Base-by-base conservation (phyloP, 2,113 vertebrate species). In the Proterorhinus semilunaris region DNA sequence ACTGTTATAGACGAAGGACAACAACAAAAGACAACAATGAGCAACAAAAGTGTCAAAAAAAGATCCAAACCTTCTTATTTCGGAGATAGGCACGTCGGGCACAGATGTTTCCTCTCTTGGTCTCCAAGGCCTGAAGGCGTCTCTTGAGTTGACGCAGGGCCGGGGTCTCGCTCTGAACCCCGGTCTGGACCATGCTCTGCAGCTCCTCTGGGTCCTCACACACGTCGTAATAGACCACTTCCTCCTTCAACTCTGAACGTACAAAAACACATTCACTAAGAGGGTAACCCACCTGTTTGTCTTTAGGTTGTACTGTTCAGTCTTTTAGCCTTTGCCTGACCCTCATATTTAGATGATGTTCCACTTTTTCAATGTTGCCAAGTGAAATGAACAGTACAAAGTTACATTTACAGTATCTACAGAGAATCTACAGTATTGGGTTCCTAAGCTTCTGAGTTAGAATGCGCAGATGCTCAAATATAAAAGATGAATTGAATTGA, bases 171-270 rank as follows among this genome's bases (percentile, higher is more conserved):
- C 78, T 6, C 5, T 80, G 88, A 55, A 84, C 55, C 54, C 71
- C 80, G 0, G 43, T 82, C 54, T 85, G 78, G 45, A 90, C 79
- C 71, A 92, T 21, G 57, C 88, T 92, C 77, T 92, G 86, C 65
- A 99, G 93, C 81, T 98, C 96, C 84, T 96, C 94, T 0, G 91
- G 93, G 66, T 93, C 95, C 88, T 99, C 95, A 83, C 94, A 98
- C 0, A 97, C 93, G 65, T 99, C 96, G 0, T 98, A 98, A 84
- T 99, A 99, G 79, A 98, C 91, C 83, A 99, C 97, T 92, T 98
- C 95, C 75, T 98, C 95, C 85, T 95, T 94, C 87, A 95, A 92
- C 74, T 99, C 98, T 99, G 87, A 70, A 80, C 92, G 90, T 89
- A 46, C 57, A 62, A 67, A 6, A 8, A 43, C 5, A 3, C 1